phyloP scores from a whole-genome alignment of 2,888 invertebrate genomes.

The Rosalia funebris region DNA sequence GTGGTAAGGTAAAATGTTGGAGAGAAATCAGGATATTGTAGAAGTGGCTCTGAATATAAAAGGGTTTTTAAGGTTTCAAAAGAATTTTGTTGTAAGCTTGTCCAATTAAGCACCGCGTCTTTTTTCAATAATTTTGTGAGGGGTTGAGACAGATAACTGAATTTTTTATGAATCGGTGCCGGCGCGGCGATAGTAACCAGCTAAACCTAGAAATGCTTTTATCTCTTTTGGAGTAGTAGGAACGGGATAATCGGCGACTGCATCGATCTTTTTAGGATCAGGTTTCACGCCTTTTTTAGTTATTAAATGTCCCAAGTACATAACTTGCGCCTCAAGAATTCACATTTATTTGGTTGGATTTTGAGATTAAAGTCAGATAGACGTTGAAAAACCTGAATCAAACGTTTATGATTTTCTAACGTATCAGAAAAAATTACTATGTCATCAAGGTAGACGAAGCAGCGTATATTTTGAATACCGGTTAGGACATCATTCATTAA shows the following conservation, averaged over 20 bases:
- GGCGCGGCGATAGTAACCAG: slow-evolving; percentile 39
- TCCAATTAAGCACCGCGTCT: slow-evolving; percentile 29
- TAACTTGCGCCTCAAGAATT: slow-evolving; percentile 40
- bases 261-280: slow-evolving; percentile 33
- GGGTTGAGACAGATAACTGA: slow-evolving; percentile 38
- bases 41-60: slow-evolving; percentile 33
- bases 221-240: slow-evolving; percentile 34
- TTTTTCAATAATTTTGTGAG: slow-evolving; percentile 37
- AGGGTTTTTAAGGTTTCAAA: slow-evolving; percentile 42
- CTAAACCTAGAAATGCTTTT: slow-evolving; percentile 40
- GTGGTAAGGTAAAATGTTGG: slow-evolving; percentile 52
- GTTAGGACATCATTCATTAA: slow-evolving; percentile 43
- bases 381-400: slow-evolving; percentile 45
- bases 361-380: slow-evolving; percentile 36
- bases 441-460: slow-evolving; percentile 58
- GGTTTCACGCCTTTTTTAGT: slow-evolving; percentile 41
- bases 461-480: slow-evolving; percentile 45
- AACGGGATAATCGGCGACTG: slow-evolving; percentile 32
- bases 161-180: too few relatives aligned
- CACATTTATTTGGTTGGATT: slow-evolving; percentile 41
- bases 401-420: slow-evolving; percentile 44
- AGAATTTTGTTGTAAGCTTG: slow-evolving; percentile 32
- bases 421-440: slow-evolving; percentile 49
- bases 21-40: slow-evolving; percentile 51
- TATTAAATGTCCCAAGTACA: slow-evolving; percentile 39